Percentiles rank a stretch among this genome's conserved stretches.
These are phyloP conservation scores for Ataeniobius toweri DNA, from an alignment of 2,797 vertebrate species.

Conservation along the genomic window DNA sequence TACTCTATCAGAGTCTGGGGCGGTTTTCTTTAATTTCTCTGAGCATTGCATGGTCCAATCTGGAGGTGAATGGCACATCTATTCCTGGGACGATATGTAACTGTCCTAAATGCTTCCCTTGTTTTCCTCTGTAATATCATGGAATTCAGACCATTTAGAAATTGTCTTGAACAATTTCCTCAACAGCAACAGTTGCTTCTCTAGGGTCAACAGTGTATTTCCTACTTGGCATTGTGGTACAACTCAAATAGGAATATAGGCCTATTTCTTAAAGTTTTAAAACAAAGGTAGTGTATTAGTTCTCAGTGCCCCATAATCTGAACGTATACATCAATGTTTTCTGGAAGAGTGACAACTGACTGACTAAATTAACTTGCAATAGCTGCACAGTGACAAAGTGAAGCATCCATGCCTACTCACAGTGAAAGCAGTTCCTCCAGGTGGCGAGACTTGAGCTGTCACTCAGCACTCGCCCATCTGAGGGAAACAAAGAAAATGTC, in stretches of 20 bases:
- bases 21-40: too few species aligned
- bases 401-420: slow-evolving; percentile 74
- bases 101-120: background rate
- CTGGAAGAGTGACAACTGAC: background rate
- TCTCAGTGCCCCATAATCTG: background rate
- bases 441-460: slow-evolving; percentile 78
- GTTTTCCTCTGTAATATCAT: too few species aligned
- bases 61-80: background rate
- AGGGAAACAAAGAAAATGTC: slow-evolving; percentile 3
- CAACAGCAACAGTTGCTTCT: background rate
- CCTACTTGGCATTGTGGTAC: background rate
- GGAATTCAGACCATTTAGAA: too few species aligned
- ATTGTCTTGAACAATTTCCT: too few species aligned
- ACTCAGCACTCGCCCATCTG: slow-evolving; percentile 84
- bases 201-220: background rate
- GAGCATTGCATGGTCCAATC: background rate
- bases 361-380: slow-evolving; percentile 8
- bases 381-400: background rate
- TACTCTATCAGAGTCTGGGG: too few species aligned
- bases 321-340: background rate
- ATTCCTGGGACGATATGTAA: background rate
- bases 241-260: background rate
- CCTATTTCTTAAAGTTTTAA: background rate
- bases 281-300: background rate
- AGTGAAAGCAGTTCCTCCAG: slow-evolving; percentile 89